Conservation (phyloP, 2,888 invertebrate genomes). For the Cyrtodaria siliqua region DNA sequence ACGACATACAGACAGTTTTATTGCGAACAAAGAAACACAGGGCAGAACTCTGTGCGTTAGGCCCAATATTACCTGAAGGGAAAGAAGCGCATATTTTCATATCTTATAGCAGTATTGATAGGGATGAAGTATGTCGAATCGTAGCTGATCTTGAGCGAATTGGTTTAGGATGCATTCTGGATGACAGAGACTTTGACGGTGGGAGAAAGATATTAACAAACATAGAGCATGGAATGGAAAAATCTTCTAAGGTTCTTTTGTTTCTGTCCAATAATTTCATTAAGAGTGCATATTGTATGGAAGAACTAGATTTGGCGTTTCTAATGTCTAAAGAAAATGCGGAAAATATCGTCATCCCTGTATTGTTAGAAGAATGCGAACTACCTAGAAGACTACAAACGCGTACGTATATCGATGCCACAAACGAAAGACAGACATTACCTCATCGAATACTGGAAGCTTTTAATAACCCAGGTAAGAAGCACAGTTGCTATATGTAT, state of each 20-base stretch:
- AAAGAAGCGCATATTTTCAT: slow-evolving; percentile 39
- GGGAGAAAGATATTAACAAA: slow-evolving; percentile 33
- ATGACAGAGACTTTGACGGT: slow-evolving; percentile 34
- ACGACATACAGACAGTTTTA: no score
- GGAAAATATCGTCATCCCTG: slow-evolving; percentile 24
- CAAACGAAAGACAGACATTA: not conserved
- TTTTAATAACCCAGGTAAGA: slow-evolving; percentile 21
- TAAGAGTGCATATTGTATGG: slow-evolving; percentile 34
- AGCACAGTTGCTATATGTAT: no score
- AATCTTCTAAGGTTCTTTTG: slow-evolving; percentile 20
- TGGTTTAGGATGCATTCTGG: slow-evolving; percentile 18
- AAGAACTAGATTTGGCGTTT: slow-evolving; percentile 39
- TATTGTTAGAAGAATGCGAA: slow-evolving; percentile 38
- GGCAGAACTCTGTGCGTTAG: not conserved
- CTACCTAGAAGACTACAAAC: slow-evolving; percentile 29
- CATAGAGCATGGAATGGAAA: slow-evolving; percentile 20
- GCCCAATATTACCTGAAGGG: slow-evolving; percentile 21
- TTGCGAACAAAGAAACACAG: no score
- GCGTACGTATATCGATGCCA: slow-evolving; percentile 42
- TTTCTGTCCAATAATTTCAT: slow-evolving; percentile 36
- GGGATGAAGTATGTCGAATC: slow-evolving; percentile 4
- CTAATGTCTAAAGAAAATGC: slow-evolving; percentile 22
- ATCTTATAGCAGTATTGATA: slow-evolving; percentile 30
- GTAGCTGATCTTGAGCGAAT: slow-evolving; percentile 21
- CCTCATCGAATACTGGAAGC: slow-evolving; percentile 15